A percentile compares a stretch with the other conserved stretches of the same genome.
These are phyloP conservation scores for Rhipidura dahli DNA, from an alignment of 2,113 vertebrate species.

Conservation along the genomic window DNA sequence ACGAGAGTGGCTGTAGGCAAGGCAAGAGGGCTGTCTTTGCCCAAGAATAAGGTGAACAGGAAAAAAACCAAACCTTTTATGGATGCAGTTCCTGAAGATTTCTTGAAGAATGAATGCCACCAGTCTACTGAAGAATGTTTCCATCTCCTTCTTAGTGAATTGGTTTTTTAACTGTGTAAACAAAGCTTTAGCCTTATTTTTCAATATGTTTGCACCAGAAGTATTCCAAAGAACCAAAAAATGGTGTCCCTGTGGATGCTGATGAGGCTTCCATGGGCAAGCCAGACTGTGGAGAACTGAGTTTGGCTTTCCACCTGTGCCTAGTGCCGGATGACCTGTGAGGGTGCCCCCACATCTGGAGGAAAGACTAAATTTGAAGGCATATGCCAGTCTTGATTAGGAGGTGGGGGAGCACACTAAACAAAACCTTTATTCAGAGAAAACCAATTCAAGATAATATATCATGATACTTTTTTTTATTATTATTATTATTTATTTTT, in stretches of 20 bases:
- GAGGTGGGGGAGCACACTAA: fast-evolving
- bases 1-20: not conserved
- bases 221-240: not conserved
- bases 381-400: not conserved
- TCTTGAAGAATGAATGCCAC: not conserved
- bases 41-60: not conserved
- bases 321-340: fast-evolving
- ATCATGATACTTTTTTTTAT: not conserved
- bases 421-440: not conserved
- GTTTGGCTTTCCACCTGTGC: not conserved
- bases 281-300: not conserved
- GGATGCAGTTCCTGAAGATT: not conserved
- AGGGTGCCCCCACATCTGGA: not conserved
- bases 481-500: not conserved
- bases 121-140: not conserved
- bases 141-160: not conserved
- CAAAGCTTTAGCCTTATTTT: not conserved
- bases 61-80: not conserved
- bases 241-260: not conserved
- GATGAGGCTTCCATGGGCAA: not conserved
- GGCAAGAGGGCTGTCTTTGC: not conserved
- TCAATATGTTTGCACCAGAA: not conserved
- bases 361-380: not conserved
- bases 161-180: not conserved
- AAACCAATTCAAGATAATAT: not conserved